Percentiles rank a stretch among this genome's conserved stretches.
phyloP scores from a whole-genome alignment of 2,888 invertebrate species.

The Xestia rhomboidea region DNA sequence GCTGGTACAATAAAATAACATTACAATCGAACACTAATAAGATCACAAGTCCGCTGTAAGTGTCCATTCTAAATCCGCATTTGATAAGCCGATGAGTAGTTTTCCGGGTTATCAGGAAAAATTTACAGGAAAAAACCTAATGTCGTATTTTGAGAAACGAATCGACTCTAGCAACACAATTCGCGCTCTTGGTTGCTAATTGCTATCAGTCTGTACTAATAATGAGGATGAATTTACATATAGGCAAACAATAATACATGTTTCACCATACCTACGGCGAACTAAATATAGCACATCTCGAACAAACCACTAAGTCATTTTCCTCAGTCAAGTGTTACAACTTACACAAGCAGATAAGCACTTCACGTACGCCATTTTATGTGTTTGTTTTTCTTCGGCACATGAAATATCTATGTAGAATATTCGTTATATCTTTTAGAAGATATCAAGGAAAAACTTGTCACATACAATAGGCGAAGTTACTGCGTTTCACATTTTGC shows the following conservation, averaged over 20 bases:
- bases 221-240: slow-evolving; percentile 12
- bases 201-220: slow-evolving; percentile 7
- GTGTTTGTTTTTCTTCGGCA: slow-evolving; percentile 55
- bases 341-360: slow-evolving; percentile 56
- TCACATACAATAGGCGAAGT: neutral
- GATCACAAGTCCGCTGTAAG: neutral
- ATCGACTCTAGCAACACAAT: neutral
- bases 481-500: neutral
- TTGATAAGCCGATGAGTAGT: neutral
- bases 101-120: neutral
- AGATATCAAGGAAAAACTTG: neutral
- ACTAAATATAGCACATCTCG: slow-evolving; percentile 49
- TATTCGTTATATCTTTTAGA: neutral
- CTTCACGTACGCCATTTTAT: slow-evolving; percentile 51
- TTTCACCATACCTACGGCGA: slow-evolving; percentile 9
- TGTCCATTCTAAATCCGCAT: neutral
- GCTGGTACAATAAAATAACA: slow-evolving; percentile 4
- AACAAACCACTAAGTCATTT: slow-evolving; percentile 50
- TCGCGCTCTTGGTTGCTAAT: neutral
- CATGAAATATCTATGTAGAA: slow-evolving; percentile 15
- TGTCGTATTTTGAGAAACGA: neutral
- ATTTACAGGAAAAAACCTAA: neutral
- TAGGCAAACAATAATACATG: slow-evolving; percentile 2
- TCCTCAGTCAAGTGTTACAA: slow-evolving; percentile 60
- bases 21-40: neutral